phyloP scores from a whole-genome alignment of 2,113 vertebrate species.

The Holacanthus passer region DNA sequence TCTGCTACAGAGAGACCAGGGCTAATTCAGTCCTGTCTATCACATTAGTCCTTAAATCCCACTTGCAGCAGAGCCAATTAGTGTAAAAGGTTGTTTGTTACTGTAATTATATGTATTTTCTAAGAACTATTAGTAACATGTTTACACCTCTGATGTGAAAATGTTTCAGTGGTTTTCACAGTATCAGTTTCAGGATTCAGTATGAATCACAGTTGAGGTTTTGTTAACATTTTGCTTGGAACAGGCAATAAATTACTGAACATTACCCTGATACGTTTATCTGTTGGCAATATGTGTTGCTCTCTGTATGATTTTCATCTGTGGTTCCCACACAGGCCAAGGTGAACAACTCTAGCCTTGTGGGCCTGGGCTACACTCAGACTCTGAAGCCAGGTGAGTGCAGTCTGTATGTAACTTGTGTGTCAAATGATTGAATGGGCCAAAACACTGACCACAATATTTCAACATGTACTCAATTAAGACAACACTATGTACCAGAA shows the following conservation, averaged over 20 bases:
- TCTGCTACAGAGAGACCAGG: neutral
- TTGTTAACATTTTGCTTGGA: neutral
- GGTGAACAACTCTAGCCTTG: conserved; percentile 98
- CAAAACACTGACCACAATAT: neutral
- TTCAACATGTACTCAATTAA: neutral
- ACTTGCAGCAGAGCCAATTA: conserved; percentile 16
- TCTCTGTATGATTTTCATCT: conserved; percentile 8
- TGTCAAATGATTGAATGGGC: neutral
- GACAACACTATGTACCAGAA: neutral
- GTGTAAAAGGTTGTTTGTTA: conserved; percentile 11
- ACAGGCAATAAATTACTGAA: neutral
- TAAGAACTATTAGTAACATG: neutral
- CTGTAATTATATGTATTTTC: neutral
- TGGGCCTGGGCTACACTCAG: conserved; percentile 97
- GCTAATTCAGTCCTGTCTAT: conserved; percentile 30
- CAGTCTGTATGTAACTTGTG: neutral
- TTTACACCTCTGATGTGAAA: neutral
- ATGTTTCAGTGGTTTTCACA: neutral
- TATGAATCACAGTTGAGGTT: neutral
- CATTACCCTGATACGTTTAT: neutral
- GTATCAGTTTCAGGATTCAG: conserved; percentile 1
- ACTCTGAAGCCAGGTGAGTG: conserved; percentile 95
- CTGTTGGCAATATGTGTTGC: neutral
- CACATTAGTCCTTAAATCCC: conserved; percentile 43
- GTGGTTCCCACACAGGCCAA: conserved; percentile 87